Percentiles rank a stretch among this genome's conserved stretches.
phyloP scores from a whole-genome alignment of 1,140 invertebrate species.

The Calliopsis andreniformis region DNA sequence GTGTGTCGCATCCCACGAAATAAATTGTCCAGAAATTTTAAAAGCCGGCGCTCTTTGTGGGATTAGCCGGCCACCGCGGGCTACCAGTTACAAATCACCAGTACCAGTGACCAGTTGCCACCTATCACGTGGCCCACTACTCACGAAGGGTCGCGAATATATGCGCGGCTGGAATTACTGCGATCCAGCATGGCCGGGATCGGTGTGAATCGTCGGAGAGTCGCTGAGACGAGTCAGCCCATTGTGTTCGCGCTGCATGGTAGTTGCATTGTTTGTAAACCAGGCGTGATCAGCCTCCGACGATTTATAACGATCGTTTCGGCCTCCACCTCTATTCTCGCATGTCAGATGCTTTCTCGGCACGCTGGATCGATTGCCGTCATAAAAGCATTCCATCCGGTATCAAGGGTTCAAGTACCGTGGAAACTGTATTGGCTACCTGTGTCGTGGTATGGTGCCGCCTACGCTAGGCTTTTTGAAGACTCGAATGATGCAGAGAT shows the following conservation, averaged over 20 bases:
- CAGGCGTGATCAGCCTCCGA: constrained; percentile 46
- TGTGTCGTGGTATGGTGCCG: background rate
- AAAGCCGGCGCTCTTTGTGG: constrained; percentile 70
- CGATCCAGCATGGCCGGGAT: constrained; percentile 19
- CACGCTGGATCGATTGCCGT: constrained; percentile 28
- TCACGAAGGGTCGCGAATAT: background rate
- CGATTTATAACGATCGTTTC: constrained; percentile 55
- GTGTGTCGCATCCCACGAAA: constrained; percentile 62
- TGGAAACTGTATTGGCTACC: constrained; percentile 11
- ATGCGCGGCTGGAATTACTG: constrained; percentile 48
- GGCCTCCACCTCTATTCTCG: constrained; percentile 32
- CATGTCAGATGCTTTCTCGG: background rate
- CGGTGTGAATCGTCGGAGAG: constrained; percentile 30
- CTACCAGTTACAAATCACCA: constrained; percentile 72
- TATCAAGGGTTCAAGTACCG: constrained; percentile 18
- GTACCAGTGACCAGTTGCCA: constrained; percentile 72
- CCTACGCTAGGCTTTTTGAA: too few relatives aligned
- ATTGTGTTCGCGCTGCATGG: constrained; percentile 40
- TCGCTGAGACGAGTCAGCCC: constrained; percentile 8
- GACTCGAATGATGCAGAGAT: too few relatives aligned
- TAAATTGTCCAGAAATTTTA: constrained; percentile 76
- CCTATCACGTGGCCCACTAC: constrained; percentile 56
- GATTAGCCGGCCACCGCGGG: constrained; percentile 68
- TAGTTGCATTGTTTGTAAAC: constrained; percentile 58
- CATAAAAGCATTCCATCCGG: constrained; percentile 21